Percentiles rank a stretch among this genome's conserved stretches.
Conservation (phyloP, 2,797 vertebrate genomes). For the Malurus leucopterus region DNA sequence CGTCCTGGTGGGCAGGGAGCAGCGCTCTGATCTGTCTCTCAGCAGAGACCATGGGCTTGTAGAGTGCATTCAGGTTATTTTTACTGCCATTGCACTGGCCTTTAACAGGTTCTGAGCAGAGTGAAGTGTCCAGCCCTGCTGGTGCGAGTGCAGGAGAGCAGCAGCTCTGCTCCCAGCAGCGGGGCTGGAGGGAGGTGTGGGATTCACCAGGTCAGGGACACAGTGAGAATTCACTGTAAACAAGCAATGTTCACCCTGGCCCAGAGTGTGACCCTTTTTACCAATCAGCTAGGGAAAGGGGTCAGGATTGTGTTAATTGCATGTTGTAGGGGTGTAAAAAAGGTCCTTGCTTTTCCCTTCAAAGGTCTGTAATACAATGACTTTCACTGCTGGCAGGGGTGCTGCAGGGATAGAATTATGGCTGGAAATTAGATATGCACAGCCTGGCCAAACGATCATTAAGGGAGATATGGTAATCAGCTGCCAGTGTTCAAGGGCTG, state of each 20-base stretch:
- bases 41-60: not conserved
- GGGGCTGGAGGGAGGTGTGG: not conserved
- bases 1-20: not conserved
- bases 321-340: not conserved
- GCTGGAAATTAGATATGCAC: slow-evolving; percentile 56
- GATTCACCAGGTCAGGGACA: not conserved
- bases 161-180: not conserved
- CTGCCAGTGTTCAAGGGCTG: slow-evolving; percentile 47
- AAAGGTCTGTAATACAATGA: slow-evolving; percentile 23
- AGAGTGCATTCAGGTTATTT: not conserved
- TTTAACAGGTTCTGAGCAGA: not conserved
- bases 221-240: not conserved
- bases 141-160: not conserved
- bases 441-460: slow-evolving; percentile 52
- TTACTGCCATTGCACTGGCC: not conserved
- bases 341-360: not conserved
- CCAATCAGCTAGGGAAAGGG: not conserved
- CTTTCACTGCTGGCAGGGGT: slow-evolving; percentile 49
- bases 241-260: not conserved
- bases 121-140: not conserved
- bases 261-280: not conserved
- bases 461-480: slow-evolving; percentile 50
- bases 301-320: slow-evolving; percentile 7
- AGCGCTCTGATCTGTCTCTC: not conserved
- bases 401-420: slow-evolving; percentile 49